phyloP scores from a whole-genome alignment of 2,113 vertebrate species.

The Nycticorax nycticorax region DNA sequence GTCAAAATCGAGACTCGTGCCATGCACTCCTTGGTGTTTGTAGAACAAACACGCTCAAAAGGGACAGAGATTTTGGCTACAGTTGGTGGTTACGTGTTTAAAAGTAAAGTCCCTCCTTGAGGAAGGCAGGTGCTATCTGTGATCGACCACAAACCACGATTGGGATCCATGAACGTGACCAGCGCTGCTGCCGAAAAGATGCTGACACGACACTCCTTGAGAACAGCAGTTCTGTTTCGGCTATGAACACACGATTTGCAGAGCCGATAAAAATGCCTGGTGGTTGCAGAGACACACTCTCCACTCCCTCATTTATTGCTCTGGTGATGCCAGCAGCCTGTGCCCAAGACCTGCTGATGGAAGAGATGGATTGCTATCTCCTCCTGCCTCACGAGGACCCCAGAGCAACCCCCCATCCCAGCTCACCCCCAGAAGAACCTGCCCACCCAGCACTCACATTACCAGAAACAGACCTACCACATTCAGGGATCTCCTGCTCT shows the following conservation, averaged over 20 bases:
- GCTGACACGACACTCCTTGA: neutral
- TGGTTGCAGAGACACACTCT: neutral
- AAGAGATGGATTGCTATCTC: neutral
- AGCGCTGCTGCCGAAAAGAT: neutral
- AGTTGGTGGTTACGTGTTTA: neutral
- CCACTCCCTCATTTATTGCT: neutral
- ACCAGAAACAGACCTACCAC: neutral
- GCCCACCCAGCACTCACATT: neutral
- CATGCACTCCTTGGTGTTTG: rapidly evolving
- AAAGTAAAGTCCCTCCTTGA: too few relatives aligned
- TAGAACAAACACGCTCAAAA: rapidly evolving
- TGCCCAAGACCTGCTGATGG: neutral
- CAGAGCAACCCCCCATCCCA: neutral
- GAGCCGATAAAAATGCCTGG: neutral
- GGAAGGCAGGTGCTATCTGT: neutral
- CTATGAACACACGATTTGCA: rapidly evolving
- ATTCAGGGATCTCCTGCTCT: neutral
- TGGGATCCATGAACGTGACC: neutral
- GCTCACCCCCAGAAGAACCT: neutral
- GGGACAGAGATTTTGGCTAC: neutral
- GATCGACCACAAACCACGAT: neutral
- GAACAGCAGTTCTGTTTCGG: neutral
- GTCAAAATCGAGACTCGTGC: neutral
- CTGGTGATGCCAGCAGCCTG: neutral
- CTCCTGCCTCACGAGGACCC: neutral